Percentiles rank a stretch among this genome's conserved stretches.
phyloP scores from a whole-genome alignment of 2,888 invertebrate species.

The Troides helena region DNA sequence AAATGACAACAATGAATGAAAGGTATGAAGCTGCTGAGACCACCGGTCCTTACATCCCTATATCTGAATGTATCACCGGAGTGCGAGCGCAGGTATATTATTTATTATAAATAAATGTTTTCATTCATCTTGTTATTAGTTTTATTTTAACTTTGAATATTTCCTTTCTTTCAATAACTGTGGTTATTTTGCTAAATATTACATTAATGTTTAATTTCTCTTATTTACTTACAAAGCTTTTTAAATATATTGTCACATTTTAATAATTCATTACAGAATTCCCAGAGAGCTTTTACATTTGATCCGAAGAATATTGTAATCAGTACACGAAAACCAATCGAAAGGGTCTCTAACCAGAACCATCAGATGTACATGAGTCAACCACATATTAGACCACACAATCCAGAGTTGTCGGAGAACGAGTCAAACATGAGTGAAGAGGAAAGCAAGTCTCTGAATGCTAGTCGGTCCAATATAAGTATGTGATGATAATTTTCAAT shows the following conservation, averaged over 20 bases:
- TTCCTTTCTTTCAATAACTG: too few relatives aligned
- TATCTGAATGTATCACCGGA: constrained; percentile 95
- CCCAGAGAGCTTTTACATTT: constrained; percentile 59
- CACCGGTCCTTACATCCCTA: constrained; percentile 93
- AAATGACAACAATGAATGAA: constrained; percentile 41
- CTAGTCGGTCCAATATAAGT: constrained; percentile 67
- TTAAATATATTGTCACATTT: too few relatives aligned
- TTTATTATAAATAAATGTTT: not conserved
- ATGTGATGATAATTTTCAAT: constrained; percentile 33
- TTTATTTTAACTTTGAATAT: too few relatives aligned
- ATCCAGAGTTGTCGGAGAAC: constrained; percentile 63
- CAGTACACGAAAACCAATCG: constrained; percentile 45
- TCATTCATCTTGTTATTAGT: not conserved
- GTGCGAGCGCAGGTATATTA: constrained; percentile 65
- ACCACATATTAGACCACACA: constrained; percentile 54
- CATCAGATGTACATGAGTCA: constrained; percentile 55
- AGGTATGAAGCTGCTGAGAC: constrained; percentile 46
- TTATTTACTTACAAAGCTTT: too few relatives aligned
- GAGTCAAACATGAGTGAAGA: constrained; percentile 70
- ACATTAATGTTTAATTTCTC: too few relatives aligned
- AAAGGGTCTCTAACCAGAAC: constrained; percentile 42
- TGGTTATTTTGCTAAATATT: too few relatives aligned
- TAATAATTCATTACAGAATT: constrained; percentile 44
- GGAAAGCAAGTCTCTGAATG: constrained; percentile 63
- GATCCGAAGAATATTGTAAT: constrained; percentile 59